phyloP scores from a whole-genome alignment of 2,797 vertebrate species.

The Ceyx erithaca region DNA sequence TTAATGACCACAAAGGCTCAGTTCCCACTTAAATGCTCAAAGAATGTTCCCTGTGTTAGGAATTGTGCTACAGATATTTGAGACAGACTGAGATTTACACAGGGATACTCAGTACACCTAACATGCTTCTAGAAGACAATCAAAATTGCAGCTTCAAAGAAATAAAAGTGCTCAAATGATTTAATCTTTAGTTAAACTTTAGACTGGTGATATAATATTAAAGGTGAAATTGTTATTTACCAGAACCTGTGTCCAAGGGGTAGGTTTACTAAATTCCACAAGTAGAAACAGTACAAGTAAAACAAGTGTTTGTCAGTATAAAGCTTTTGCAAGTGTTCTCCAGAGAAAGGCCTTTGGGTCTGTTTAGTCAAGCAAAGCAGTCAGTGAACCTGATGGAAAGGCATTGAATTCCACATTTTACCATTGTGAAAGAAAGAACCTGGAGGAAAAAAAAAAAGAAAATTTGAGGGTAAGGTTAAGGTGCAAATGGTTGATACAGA shows the following conservation, averaged over 20 bases:
- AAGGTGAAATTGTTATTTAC: not conserved
- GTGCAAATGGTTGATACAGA: not conserved
- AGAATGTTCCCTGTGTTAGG: not conserved
- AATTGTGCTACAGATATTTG: not conserved
- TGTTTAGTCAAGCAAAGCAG: not conserved
- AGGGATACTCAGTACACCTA: not conserved
- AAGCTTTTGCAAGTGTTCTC: not conserved
- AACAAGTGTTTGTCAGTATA: not conserved
- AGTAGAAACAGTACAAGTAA: not conserved
- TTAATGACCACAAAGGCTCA: not conserved
- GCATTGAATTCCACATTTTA: not conserved
- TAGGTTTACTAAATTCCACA: not conserved
- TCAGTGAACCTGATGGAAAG: not conserved
- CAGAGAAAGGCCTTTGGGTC: not conserved
- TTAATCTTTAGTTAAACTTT: not conserved
- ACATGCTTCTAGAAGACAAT: not conserved
- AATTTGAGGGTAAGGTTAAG: not conserved
- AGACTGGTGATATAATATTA: not conserved
- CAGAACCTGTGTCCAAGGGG: not conserved
- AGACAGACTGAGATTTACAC: not conserved
- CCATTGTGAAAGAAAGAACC: not conserved
- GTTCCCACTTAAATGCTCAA: not conserved
- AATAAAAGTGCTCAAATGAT: not conserved
- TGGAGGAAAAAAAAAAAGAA: too few relatives aligned
- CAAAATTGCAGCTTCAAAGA: not conserved